Evolutionary conservation across 2,113 vertebrate species (phyloP), one percentile per base, ranked within the genome.

Genomic region (Sminthopsis crassicaudata): DNA sequence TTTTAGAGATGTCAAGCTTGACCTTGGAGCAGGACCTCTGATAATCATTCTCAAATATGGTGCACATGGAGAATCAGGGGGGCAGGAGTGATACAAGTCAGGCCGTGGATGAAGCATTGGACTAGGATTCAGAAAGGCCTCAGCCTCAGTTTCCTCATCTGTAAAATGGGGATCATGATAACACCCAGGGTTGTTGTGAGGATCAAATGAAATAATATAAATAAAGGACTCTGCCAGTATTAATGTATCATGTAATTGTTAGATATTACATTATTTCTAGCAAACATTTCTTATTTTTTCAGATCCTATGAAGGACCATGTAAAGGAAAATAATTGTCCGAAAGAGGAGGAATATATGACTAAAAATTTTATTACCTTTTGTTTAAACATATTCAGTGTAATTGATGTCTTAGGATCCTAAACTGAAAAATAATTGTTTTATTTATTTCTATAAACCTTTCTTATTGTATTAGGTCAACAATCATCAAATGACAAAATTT

Each of bases 401-500:
- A 91, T 54, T 16, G 94, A 95, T 90, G 36, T 91, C 90, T 91
- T 89, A 93, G 67, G 91, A 90, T 53, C 92, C n/a, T 92, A 42
- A 91, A 46, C 51, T 67, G 54, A 93, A 94, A 91, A 94, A 22
- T 52, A 89, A 19, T 90, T 52, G 48, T 90, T 90, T 46, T 48
- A 1, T 90, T 90, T 90, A 90, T 51, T 90, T 51, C 25, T 53
- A 22, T 84, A 3, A 46, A 25, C 11, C 89, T 95, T 96, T 89
- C 94, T 55, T n/a, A 95, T 92, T 95, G 46, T 91, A 84, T 92
- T 95, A 88, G 88, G 51, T 51, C 76, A 93, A 90, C 24, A 48
- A 51, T 27, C 12, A 26, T 48, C 30, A 48, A 16, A 16, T 42
- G 9, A 10, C 42, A 26, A 11, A 46, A 42, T 51, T 94, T 53